Conservation (phyloP, 64 coral and sea anemone species). For the Cladopsammia gracilis region DNA sequence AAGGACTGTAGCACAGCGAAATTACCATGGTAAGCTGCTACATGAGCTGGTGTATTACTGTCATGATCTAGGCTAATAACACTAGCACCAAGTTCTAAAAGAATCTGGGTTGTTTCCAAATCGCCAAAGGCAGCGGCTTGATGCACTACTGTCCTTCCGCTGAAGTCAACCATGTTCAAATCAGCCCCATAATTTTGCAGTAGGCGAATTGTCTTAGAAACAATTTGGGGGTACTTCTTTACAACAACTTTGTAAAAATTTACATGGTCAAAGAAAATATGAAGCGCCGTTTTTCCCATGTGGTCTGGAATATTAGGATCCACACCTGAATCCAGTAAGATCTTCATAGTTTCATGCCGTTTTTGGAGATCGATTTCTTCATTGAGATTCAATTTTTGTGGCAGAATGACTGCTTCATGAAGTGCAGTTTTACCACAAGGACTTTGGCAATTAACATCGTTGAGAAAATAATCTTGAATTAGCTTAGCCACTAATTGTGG, state of each 20-base stretch:
- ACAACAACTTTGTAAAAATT: slow-evolving; percentile 18
- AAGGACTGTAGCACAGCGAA: slow-evolving; percentile 1
- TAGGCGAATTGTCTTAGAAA: background rate
- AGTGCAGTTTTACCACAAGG: slow-evolving; percentile 1
- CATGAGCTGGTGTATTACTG: slow-evolving; percentile 18
- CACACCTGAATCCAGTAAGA: slow-evolving; percentile 24
- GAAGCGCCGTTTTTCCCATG: slow-evolving; percentile 10
- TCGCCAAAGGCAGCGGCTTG: slow-evolving; percentile 23
- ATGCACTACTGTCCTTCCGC: background rate
- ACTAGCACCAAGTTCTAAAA: background rate
- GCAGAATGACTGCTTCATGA: slow-evolving; percentile 19
- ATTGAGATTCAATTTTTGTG: slow-evolving; percentile 10
- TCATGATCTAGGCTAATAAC: background rate
- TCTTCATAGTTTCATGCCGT: background rate
- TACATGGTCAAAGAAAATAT: slow-evolving; percentile 29
- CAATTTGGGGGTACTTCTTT: slow-evolving; percentile 15
- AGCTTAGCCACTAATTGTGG: slow-evolving; percentile 14
- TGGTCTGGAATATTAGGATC: slow-evolving; percentile 10
- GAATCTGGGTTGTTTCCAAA: background rate
- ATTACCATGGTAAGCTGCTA: slow-evolving; percentile 31
- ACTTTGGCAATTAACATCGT: background rate
- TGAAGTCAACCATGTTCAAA: slow-evolving; percentile 6
- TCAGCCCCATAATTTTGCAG: slow-evolving; percentile 7
- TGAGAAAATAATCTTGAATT: slow-evolving; percentile 4
- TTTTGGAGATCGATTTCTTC: slow-evolving; percentile 1